Conservation (phyloP, 2,113 vertebrate genomes). For the Acanthisitta chloris region DNA sequence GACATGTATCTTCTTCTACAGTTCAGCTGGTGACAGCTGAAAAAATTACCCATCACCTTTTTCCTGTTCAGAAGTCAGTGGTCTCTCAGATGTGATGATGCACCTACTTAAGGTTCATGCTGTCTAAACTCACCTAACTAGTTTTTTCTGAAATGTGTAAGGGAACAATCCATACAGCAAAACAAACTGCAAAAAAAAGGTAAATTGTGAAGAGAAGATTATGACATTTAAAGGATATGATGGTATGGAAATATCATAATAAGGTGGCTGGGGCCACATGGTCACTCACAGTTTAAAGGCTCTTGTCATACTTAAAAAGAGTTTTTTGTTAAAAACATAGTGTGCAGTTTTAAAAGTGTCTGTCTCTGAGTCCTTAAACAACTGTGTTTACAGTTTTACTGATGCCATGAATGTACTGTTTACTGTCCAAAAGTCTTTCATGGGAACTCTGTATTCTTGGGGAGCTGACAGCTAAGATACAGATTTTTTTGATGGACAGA, state of each 20-base stretch:
- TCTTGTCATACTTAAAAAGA: not conserved
- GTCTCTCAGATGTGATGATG: not conserved
- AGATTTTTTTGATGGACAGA: not conserved
- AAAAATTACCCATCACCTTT: not conserved
- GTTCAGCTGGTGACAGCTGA: not conserved
- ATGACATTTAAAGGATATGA: not conserved
- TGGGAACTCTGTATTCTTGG: not conserved
- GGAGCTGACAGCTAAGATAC: not conserved
- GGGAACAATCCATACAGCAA: not conserved
- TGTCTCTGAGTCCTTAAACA: not conserved
- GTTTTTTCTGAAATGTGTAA: not conserved
- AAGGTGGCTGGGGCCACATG: not conserved
- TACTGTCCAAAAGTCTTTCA: not conserved
- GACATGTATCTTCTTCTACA: not conserved
- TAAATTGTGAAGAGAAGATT: not conserved
- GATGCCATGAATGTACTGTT: not conserved
- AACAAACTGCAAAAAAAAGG: not conserved
- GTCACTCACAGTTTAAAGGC: not conserved
- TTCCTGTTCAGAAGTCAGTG: not conserved
- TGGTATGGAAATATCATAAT: not conserved
- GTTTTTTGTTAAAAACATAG: not conserved
- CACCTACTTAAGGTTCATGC: not conserved
- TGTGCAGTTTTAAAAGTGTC: not conserved
- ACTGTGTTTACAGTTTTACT: not conserved
- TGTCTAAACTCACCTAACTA: not conserved